These are phyloP conservation scores for Sarotherodon lohbergeri DNA, from an alignment of 2,113 vertebrate species.

Conservation along the genomic window DNA sequence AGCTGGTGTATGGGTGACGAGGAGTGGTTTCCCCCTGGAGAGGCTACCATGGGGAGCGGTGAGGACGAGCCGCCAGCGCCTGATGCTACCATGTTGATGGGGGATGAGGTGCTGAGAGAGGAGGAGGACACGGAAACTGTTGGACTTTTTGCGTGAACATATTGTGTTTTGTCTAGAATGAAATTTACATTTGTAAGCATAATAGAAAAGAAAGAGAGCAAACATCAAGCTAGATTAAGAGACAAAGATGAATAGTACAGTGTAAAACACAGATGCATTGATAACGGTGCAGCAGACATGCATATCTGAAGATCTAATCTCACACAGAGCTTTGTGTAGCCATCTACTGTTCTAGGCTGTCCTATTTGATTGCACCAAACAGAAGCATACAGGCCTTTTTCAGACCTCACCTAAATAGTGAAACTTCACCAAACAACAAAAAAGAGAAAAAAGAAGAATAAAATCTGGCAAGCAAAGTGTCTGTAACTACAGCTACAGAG, in stretches of 20 bases:
- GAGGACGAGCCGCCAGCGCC: slow-evolving; percentile 78
- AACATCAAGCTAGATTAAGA: neutral
- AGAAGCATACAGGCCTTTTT: neutral
- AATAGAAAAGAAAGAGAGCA: neutral
- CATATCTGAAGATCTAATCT: neutral
- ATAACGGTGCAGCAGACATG: neutral
- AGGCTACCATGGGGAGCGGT: slow-evolving; percentile 61
- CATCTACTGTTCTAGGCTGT: neutral
- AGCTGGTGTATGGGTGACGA: slow-evolving; percentile 92
- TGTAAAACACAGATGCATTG: neutral
- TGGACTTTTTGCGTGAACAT: neutral
- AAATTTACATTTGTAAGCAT: neutral
- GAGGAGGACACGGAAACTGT: neutral
- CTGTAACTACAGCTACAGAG: neutral
- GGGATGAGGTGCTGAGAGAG: slow-evolving; percentile 84
- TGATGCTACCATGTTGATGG: slow-evolving; percentile 89
- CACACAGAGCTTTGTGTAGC: neutral
- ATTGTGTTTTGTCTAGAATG: neutral
- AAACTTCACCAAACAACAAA: neutral
- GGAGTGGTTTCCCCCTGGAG: slow-evolving; percentile 65
- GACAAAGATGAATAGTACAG: neutral
- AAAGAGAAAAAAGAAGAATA: neutral
- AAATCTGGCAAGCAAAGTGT: neutral
- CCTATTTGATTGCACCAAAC: neutral
- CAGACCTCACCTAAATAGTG: neutral